These are phyloP conservation scores for Miniopterus natalensis DNA, from an alignment of 2,113 vertebrate genomes.

Conservation along the genomic window DNA sequence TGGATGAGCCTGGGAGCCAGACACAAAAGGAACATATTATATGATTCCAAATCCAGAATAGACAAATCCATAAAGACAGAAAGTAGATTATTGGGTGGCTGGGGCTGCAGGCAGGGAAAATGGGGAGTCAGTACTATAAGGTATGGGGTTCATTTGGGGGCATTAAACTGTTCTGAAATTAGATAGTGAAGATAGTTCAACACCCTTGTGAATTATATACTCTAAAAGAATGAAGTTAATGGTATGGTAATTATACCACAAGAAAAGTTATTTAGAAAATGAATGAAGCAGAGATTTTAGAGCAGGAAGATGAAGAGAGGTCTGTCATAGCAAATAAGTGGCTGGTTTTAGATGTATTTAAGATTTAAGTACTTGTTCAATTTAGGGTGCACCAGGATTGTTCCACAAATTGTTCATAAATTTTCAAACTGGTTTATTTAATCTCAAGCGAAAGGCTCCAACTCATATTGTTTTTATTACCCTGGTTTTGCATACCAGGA, in stretches of 20 bases:
- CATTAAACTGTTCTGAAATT: background rate
- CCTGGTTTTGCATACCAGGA: background rate
- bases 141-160: background rate
- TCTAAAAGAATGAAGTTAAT: background rate
- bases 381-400: background rate
- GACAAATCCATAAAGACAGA: background rate
- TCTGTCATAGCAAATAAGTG: background rate
- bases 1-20: background rate
- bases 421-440: background rate
- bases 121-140: background rate
- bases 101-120: background rate
- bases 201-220: background rate
- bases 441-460: background rate
- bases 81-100: background rate
- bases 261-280: constrained; percentile 24
- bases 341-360: background rate
- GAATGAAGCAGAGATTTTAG: background rate
- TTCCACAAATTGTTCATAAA: constrained; percentile 2
- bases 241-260: background rate
- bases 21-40: background rate
- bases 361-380: background rate
- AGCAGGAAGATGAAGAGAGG: background rate
- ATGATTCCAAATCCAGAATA: background rate
- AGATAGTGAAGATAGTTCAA: background rate
- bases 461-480: background rate